A percentile compares a stretch with the other conserved stretches of the same genome.
Evolutionary conservation across 2,113 vertebrate species (phyloP).

Genomic region (Numenius arquata): DNA sequence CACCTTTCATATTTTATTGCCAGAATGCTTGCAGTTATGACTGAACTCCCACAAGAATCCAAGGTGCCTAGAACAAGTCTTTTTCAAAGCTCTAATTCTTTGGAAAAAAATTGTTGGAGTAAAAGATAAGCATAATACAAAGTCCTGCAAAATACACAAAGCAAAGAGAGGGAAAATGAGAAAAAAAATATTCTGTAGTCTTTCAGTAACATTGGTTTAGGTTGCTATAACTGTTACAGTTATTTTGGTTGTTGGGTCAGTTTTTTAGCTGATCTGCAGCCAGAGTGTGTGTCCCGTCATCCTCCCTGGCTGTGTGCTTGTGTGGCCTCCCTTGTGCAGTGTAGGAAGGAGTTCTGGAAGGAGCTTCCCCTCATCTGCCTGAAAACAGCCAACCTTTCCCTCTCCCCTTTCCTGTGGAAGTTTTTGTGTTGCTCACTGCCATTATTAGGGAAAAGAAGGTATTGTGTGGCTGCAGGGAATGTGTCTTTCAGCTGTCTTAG

Average conservation of each 20-base stretch:
- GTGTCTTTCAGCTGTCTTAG: background rate
- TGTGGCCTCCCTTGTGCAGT: background rate
- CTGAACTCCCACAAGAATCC: background rate
- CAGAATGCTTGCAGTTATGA: background rate
- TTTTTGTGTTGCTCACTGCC: background rate
- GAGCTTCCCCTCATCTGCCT: background rate
- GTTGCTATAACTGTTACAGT: background rate
- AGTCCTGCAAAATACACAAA: background rate
- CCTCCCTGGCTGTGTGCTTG: background rate
- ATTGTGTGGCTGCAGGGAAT: background rate
- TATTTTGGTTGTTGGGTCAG: background rate
- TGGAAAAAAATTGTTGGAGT: background rate
- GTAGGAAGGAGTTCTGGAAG: background rate
- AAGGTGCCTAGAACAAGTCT: background rate
- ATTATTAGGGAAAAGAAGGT: background rate
- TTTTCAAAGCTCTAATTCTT: background rate
- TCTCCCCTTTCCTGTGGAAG: background rate
- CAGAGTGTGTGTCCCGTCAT: rapidly evolving
- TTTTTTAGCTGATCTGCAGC: background rate
- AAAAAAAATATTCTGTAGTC: background rate
- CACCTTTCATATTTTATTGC: background rate
- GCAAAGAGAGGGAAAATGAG: background rate
- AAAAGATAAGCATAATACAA: background rate
- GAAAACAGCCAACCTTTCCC: background rate
- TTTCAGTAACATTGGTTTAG: background rate